Conservation (phyloP, 2,797 vertebrate species). For the Vespertilio murinus region DNA sequence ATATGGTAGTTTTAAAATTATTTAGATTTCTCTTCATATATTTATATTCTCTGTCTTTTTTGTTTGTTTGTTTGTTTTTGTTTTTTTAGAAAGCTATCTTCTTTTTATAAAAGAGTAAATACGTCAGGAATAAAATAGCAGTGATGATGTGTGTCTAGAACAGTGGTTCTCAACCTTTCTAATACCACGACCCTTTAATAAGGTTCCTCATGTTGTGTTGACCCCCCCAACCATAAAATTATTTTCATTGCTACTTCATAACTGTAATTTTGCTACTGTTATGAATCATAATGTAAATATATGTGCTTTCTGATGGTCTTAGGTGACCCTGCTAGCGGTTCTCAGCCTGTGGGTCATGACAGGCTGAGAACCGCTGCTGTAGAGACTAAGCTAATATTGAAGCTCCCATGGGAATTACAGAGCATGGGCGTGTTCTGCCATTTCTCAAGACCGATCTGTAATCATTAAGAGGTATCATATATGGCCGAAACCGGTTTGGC, state of each 20-base stretch:
- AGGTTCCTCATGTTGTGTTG: no score
- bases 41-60: not conserved
- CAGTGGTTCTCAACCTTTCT: no score
- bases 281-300: no score
- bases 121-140: not conserved
- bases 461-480: not conserved
- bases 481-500: no score
- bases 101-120: not conserved
- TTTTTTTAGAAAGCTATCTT: not conserved
- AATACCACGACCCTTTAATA: no score
- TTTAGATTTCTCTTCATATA: not conserved
- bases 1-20: not conserved
- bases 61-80: not conserved
- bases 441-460: not conserved
- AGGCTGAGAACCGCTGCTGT: no score
- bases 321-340: no score
- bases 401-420: not conserved
- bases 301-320: no score
- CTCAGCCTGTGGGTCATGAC: no score
- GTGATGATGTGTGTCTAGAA: not conserved
- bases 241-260: no score
- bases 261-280: no score
- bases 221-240: no score
- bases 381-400: not conserved
- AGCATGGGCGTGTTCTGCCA: fast-evolving